Conservation (phyloP, 2,113 vertebrate genomes). For the Dolichotis patagonum region DNA sequence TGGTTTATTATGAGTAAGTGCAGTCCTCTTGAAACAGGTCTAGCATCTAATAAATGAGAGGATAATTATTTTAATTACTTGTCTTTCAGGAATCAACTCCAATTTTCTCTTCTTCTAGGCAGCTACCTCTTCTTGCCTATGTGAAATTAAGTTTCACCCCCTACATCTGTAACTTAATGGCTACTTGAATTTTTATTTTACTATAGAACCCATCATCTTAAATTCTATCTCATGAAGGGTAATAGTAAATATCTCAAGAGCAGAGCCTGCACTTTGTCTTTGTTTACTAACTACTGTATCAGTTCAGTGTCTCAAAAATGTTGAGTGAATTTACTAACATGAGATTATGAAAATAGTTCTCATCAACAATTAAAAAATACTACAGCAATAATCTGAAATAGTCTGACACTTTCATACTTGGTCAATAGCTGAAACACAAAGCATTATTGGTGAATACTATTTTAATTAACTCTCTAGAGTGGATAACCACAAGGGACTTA, state of each 20-base stretch:
- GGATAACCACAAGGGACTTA: neutral
- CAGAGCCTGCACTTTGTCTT: neutral
- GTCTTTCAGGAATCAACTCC: constrained; percentile 9
- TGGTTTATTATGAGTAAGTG: neutral
- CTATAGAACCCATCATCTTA: neutral
- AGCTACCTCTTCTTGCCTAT: neutral
- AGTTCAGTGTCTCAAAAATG: neutral
- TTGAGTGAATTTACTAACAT: neutral
- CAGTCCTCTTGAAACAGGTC: neutral
- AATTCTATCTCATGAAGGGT: neutral
- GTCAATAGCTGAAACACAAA: neutral
- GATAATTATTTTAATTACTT: constrained; percentile 18
- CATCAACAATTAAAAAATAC: neutral
- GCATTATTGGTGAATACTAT: neutral
- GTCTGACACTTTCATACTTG: neutral
- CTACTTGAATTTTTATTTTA: neutral
- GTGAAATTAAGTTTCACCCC: neutral
- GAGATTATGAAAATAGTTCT: neutral
- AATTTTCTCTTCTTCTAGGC: neutral
- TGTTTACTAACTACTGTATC: neutral
- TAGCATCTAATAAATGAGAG: neutral
- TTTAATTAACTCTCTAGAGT: neutral
- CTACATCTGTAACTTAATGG: neutral
- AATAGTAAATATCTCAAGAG: neutral
- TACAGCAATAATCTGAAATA: neutral